A percentile compares a stretch with the other conserved stretches of the same genome.
phyloP scores from a whole-genome alignment of 2,888 invertebrate genomes.

The Alsophila aescularia region DNA sequence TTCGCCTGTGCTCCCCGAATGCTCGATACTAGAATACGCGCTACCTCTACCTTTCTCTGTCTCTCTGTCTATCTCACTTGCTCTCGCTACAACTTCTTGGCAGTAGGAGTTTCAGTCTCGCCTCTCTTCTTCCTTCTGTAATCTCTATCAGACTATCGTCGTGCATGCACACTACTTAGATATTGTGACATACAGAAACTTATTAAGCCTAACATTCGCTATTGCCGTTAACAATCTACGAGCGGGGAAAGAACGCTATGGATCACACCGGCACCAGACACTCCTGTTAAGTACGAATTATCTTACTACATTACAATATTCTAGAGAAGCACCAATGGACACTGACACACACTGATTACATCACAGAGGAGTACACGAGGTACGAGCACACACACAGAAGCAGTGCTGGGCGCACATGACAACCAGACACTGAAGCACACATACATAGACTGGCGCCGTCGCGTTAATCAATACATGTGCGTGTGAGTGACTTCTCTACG shows the following conservation, averaged over 20 bases:
- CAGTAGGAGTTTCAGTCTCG: conserved; percentile 79
- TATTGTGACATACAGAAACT: conserved; percentile 82
- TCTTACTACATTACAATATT: conserved; percentile 55
- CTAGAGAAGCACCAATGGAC: conserved; percentile 70
- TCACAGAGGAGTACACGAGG: conserved; percentile 79
- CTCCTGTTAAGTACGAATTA: conserved; percentile 63
- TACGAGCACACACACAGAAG: conserved; percentile 73
- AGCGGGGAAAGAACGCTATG: conserved; percentile 73
- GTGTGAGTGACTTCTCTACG: conserved; percentile 84
- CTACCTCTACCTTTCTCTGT: conserved; percentile 78
- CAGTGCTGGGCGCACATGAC: conserved; percentile 64
- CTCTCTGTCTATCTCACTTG: conserved; percentile 79
- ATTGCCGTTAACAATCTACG: conserved; percentile 68
- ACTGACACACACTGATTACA: conserved; percentile 73
- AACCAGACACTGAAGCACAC: conserved; percentile 72
- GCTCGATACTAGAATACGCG: conserved; percentile 81
- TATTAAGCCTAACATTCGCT: conserved; percentile 78
- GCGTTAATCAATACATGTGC: conserved; percentile 87
- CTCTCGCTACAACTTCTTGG: conserved; percentile 80
- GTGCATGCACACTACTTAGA: conserved; percentile 85
- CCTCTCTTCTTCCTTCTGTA: conserved; percentile 81
- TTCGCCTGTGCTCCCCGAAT: conserved; percentile 74
- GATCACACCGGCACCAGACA: conserved; percentile 64
- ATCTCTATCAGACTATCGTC: conserved; percentile 79
- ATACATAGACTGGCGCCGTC: conserved; percentile 80